phyloP scores from a whole-genome alignment of 2,888 invertebrate genomes.

The Pristionchus arcanus region DNA sequence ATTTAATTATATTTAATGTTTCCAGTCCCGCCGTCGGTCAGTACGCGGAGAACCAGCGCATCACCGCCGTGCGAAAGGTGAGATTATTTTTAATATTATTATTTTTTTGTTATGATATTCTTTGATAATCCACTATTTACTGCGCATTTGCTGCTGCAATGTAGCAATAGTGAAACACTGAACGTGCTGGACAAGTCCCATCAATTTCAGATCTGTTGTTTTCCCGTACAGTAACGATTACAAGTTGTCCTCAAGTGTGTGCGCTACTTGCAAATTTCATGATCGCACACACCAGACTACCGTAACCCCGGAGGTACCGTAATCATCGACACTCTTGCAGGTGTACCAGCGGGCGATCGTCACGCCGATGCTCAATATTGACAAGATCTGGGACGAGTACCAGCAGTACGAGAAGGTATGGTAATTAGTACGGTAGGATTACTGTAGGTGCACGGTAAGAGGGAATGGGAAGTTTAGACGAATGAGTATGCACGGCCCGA shows the following conservation, averaged over 20 bases:
- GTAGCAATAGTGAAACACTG: no score
- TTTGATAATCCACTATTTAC: no score
- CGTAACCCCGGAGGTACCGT: not conserved
- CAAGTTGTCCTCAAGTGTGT: not conserved
- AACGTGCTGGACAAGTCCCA: no score
- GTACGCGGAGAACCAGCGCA: conserved; percentile 99
- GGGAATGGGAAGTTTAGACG: not conserved
- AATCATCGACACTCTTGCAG: conserved; percentile 64
- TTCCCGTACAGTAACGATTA: no score
- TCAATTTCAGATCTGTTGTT: no score
- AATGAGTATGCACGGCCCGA: no score
- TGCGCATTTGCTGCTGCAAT: no score
- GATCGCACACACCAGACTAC: not conserved
- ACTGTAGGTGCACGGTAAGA: conserved; percentile 1
- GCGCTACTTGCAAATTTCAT: not conserved
- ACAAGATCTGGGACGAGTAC: conserved; percentile 95
- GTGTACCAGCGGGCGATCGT: conserved; percentile 96
- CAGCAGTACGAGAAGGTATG: conserved; percentile 89
- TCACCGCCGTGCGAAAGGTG: conserved; percentile 93
- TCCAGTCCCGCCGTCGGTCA: conserved; percentile 93
- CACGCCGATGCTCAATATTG: conserved; percentile 97
- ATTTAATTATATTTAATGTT: not conserved
- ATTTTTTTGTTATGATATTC: no score
- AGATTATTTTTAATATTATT: not conserved
- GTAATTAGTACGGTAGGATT: not conserved